Evolutionary conservation across 2,797 vertebrate genomes (phyloP), one percentile per base, ranked within the genome.

Genomic region (Sebastiscus albofasciatus): DNA sequence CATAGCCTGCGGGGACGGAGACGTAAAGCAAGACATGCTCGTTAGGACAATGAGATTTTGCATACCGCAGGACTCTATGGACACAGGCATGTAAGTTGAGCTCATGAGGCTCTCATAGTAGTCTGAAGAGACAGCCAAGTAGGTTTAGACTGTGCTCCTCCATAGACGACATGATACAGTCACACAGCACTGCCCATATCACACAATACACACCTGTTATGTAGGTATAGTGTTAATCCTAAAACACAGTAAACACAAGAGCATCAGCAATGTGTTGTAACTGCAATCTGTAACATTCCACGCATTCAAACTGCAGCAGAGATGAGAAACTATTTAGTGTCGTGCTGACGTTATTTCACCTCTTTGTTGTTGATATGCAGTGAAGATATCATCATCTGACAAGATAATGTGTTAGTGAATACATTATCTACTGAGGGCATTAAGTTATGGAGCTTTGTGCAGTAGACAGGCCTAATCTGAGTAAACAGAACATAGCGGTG

Each of bases 1-100:
- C 97, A 12, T 98, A 98, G 67, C 97, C 97, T 98, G 89, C 67
- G 66, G 90, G 77, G 59, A 67, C 31, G 59, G 14, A 88, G 66
- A 73, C 58, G 79, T 8, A 65, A 72, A 79, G 36, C 33, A 33
- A 82, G 65, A 77, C 52, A 49, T 61, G 73, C 22, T 60, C 26
- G 77, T 75, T 59, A 54, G 52, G 67, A 89, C 70, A 78, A 75
- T 72, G 67, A 70, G 67, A 81, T 60, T 60, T 68, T 59, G 61
- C 49, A 77, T 33, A 67, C 72, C 8, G 27, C 14, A 56, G 14
- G 58, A 73, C 26, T 71, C 27, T 46, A 4, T 31, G n/a, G 12
- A 82, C 68, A 46, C 39, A n/a, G 33, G 20, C n/a, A 14, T 52
- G 75, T 24, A 0, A 80, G 59, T 13, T 77, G 56, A 81, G 83